Evolutionary conservation across 92 coral and sea anemone species (phyloP), one percentile per base, ranked within the genome.

Genomic region (Desmophyllum pertusum): DNA sequence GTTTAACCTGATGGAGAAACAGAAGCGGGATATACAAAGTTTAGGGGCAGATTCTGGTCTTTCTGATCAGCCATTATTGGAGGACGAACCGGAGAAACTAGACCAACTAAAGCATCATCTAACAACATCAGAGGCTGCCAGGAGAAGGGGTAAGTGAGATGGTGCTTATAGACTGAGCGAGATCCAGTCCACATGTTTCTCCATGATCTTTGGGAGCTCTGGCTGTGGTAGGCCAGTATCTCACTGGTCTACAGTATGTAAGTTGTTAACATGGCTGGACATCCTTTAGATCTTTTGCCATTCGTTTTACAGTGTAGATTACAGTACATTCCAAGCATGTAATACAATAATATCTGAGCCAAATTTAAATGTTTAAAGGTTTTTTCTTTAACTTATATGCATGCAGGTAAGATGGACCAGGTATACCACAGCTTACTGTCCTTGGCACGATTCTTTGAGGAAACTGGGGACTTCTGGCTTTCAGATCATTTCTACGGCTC

Each of bases 401-500:
- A 4, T 36, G 43, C 69, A 97, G 99, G 99, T 37, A 97, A 97
- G 85, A 97, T 94, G 98, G 99, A 97, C 75, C 88, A 81, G 25
- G 99, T 97, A 3, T 97, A 97, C 90, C 89, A 84, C 81, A 92
- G 98, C 52, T 88, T 91, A 41, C 84, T 92, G 74, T 85, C 92
- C 6, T 78, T 97, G 63, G 99, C 99, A 13, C 89, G 79, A 72
- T 97, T 86, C 89, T 97, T 97, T 92, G 99, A 97, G 72, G 90
- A 97, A 66, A 75, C 90, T 63, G 87, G 90, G 29, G 99, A 97
- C 77, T 73, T 78, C 36, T 97, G 96, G 92, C 85, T 97, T 25
- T 93, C 99, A 41, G 95, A 97, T 81, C 99, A 97, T 80, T 97
- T 97, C 84, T 92, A 94, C 81, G 89, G 85, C 71, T 88, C 91